Conservation (phyloP, 2,888 invertebrate species). For the Sylvicola cinctus region DNA sequence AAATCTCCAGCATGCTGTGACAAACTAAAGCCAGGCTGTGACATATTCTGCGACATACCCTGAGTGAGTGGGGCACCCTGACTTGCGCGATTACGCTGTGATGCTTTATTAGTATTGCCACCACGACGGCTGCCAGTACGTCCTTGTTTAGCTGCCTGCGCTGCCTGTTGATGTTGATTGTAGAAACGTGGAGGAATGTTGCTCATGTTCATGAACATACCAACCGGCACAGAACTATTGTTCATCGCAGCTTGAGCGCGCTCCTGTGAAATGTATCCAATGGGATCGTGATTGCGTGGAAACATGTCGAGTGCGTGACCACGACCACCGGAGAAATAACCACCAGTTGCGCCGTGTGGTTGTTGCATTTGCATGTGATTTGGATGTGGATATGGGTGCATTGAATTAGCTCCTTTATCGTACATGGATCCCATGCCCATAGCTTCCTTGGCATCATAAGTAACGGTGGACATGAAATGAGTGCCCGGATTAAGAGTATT, state of each 20-base stretch:
- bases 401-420: constrained; percentile 33
- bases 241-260: constrained; percentile 50
- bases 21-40: constrained; percentile 43
- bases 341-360: constrained; percentile 8
- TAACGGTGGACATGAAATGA: constrained; percentile 93
- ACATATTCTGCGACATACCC: constrained; percentile 51
- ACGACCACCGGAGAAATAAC: constrained; percentile 6
- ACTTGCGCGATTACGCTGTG: constrained; percentile 5
- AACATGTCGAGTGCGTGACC: constrained; percentile 35
- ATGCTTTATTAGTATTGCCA: constrained; percentile 16
- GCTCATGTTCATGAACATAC: constrained; percentile 85
- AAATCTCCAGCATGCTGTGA: constrained; percentile 39
- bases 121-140: constrained; percentile 15
- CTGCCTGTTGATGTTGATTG: constrained; percentile 49
- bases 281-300: constrained; percentile 63
- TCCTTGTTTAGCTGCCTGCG: constrained; percentile 27
- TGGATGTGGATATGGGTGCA: constrained; percentile 4
- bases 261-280: constrained; percentile 81
- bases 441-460: constrained; percentile 92
- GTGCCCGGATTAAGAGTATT: constrained; percentile 90
- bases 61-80: constrained; percentile 16
- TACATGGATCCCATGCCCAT: constrained; percentile 86
- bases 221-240: constrained; percentile 78
- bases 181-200: constrained; percentile 55
- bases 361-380: background rate